A percentile compares a stretch with the other conserved stretches of the same genome.
Evolutionary conservation across 1,140 invertebrate species (phyloP).

Genomic region (Carposina sasakii): DNA sequence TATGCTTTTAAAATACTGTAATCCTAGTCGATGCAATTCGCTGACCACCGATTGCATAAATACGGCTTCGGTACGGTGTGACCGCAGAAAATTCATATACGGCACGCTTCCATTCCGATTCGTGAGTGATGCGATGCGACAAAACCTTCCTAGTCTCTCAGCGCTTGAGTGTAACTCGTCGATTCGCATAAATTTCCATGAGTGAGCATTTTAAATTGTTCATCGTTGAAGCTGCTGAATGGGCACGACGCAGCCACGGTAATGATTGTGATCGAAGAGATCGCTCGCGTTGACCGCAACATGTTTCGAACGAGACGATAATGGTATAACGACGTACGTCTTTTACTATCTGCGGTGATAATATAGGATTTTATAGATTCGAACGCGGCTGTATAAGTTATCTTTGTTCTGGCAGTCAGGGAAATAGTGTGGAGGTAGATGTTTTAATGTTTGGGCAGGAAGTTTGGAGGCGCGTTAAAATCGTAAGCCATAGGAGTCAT

Average conservation of each 20-base stretch:
- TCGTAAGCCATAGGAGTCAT: too few relatives aligned
- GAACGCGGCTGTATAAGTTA: constrained; percentile 29
- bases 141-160: constrained; percentile 47
- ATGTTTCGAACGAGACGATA: constrained; percentile 57
- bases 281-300: constrained; percentile 55
- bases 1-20: constrained; percentile 27
- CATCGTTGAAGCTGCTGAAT: constrained; percentile 39
- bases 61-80: constrained; percentile 50
- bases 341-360: constrained; percentile 47
- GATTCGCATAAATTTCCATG: constrained; percentile 38
- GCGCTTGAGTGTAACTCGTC: constrained; percentile 37
- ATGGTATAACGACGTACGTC: constrained; percentile 36
- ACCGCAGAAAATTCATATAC: constrained; percentile 62
- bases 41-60: constrained; percentile 55
- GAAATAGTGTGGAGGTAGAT: too few relatives aligned
- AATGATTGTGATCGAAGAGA: constrained; percentile 57
- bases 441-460: too few relatives aligned
- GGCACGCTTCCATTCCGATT: constrained; percentile 59
- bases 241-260: constrained; percentile 26
- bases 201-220: constrained; percentile 35
- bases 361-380: constrained; percentile 40
- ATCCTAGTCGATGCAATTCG: constrained; percentile 40
- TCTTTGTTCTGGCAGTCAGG: too few relatives aligned
- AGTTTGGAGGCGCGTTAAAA: too few relatives aligned
- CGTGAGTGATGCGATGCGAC: constrained; percentile 54